These are phyloP conservation scores for Cheiracanthium punctorium DNA, from an alignment of 2,888 invertebrate genomes.

Conservation along the genomic window DNA sequence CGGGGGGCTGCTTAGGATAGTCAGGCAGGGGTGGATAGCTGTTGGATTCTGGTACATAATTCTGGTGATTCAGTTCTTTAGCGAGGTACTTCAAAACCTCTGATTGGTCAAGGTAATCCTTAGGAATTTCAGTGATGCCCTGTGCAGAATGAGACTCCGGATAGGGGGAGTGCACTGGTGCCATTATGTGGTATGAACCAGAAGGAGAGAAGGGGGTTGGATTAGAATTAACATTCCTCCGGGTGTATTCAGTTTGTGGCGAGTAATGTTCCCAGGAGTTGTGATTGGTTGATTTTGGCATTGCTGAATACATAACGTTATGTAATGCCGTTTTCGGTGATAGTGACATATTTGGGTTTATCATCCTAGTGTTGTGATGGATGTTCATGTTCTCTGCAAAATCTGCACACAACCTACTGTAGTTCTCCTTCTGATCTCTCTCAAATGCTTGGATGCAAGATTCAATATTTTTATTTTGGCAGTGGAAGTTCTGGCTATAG, in stretches of 20 bases:
- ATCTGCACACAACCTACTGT: slow-evolving; percentile 27
- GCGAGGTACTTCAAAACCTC: slow-evolving; percentile 89
- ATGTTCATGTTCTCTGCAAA: slow-evolving; percentile 36
- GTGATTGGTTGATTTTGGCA: slow-evolving; percentile 30
- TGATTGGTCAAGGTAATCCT: slow-evolving; percentile 88
- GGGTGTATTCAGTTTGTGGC: slow-evolving; percentile 29
- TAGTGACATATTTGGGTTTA: slow-evolving; percentile 45
- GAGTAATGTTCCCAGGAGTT: slow-evolving; percentile 40
- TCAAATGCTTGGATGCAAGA: slow-evolving; percentile 23
- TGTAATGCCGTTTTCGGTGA: slow-evolving; percentile 61
- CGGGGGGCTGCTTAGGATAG: slow-evolving; percentile 73
- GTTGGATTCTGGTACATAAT: slow-evolving; percentile 71
- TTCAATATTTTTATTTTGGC: slow-evolving; percentile 37
- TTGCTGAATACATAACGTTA: slow-evolving; percentile 26
- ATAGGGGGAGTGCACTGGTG: slow-evolving; percentile 76
- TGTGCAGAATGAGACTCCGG: slow-evolving; percentile 77
- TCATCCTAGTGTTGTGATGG: slow-evolving; percentile 34
- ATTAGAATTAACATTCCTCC: slow-evolving; percentile 7
- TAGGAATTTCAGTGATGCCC: slow-evolving; percentile 89
- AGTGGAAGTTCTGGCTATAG: slow-evolving; percentile 63
- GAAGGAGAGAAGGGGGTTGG: slow-evolving; percentile 1
- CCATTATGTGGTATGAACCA: slow-evolving; percentile 25
- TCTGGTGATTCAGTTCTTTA: slow-evolving; percentile 81
- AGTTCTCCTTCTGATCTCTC: slow-evolving; percentile 41
- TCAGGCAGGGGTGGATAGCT: slow-evolving; percentile 75